These are phyloP conservation scores for Pachymerium ferrugineum DNA, from an alignment of 2,888 invertebrate species.

Conservation along the genomic window DNA sequence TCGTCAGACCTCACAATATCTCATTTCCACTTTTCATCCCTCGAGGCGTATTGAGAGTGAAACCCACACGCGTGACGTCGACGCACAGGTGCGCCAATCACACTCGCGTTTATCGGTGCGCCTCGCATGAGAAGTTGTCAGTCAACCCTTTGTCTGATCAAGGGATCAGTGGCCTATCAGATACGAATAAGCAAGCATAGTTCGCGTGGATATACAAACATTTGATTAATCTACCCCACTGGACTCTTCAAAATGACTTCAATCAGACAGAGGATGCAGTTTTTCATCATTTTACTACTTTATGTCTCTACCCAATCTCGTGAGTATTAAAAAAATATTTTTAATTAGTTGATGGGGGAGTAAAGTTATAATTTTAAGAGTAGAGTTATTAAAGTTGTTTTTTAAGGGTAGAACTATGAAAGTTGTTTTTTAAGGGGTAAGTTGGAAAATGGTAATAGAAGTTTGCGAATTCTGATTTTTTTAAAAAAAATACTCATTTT, in stretches of 20 bases:
- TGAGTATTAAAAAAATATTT: too few species aligned
- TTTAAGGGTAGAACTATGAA: too few species aligned
- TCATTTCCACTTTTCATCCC: neutral
- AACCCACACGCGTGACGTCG: neutral
- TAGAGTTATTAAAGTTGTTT: too few species aligned
- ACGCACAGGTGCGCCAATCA: slow-evolving; percentile 8
- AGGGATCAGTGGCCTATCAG: slow-evolving; percentile 22
- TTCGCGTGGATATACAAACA: neutral
- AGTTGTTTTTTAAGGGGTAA: too few species aligned
- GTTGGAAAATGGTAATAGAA: too few species aligned
- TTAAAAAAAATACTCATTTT: too few species aligned
- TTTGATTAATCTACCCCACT: neutral
- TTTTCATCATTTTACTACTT: neutral
- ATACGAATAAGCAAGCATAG: slow-evolving; percentile 16
- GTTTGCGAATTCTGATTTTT: too few species aligned
- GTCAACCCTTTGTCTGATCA: slow-evolving; percentile 27
- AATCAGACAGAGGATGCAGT: neutral
- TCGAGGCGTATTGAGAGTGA: neutral
- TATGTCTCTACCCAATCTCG: neutral
- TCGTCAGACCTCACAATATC: neutral
- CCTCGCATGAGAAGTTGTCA: slow-evolving; percentile 12
- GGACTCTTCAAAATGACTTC: neutral
- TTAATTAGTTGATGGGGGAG: too few species aligned
- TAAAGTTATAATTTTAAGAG: too few species aligned
- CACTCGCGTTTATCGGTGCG: neutral